These are phyloP conservation scores for Trichopria drosophilae DNA, from an alignment of 2,888 invertebrate species.

Conservation along the genomic window DNA sequence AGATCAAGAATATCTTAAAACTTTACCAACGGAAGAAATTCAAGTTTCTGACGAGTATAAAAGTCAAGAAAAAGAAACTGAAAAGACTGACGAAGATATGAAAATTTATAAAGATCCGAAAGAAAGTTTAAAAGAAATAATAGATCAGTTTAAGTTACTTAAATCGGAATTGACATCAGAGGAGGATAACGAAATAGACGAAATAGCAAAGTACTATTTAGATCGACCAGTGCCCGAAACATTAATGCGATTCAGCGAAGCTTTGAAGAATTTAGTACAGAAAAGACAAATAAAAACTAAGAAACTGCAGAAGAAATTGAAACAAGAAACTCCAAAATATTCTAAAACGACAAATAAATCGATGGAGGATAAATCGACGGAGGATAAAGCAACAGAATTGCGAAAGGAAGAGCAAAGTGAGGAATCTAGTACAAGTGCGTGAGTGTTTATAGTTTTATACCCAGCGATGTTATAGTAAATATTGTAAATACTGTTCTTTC, in stretches of 20 bases:
- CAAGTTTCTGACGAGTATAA: conserved; percentile 1
- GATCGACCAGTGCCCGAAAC: conserved; percentile 51
- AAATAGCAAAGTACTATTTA: conserved; percentile 48
- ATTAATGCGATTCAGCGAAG: conserved; percentile 50
- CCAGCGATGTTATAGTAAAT: conserved; percentile 31
- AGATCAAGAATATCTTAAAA: conserved; percentile 35
- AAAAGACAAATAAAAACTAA: conserved; percentile 39
- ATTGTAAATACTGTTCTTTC: conserved; percentile 44
- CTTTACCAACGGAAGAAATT: conserved; percentile 33
- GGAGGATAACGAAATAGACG: conserved; percentile 47
- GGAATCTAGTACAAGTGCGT: conserved; percentile 28
- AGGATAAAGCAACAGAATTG: neutral
- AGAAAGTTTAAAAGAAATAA: conserved; percentile 51
- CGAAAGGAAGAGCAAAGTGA: conserved; percentile 4
- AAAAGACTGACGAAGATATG: conserved; percentile 31
- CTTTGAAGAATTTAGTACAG: conserved; percentile 49
- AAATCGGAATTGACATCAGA: conserved; percentile 49
- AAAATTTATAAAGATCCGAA: conserved; percentile 44
- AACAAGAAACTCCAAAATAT: conserved; percentile 25
- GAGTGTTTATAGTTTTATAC: conserved; percentile 36
- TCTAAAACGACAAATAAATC: too few relatives aligned
- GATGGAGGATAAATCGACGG: neutral
- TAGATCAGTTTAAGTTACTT: conserved; percentile 51
- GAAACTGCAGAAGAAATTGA: conserved; percentile 25
- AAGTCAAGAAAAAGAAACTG: conserved; percentile 11